Base-by-base conservation (phyloP, 1,140 invertebrate species). In the Phenacoccus solenopsis region DNA sequence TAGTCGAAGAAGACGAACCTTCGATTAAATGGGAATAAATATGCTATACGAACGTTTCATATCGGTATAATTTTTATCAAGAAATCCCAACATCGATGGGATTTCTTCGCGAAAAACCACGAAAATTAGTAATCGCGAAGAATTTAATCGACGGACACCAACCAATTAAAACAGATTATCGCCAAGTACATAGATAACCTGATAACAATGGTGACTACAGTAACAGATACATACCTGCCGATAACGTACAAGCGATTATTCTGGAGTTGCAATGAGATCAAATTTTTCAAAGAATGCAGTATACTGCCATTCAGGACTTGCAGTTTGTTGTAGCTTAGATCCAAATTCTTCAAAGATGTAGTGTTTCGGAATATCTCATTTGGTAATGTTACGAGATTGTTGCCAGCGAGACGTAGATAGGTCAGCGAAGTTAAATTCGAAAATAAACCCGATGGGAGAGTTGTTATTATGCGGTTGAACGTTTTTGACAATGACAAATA, bases 221-320 rank as follows among this genome's bases (percentile, higher is more conserved):
- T n/a, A n/a, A n/a, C n/a, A n/a, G n/a, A n/a, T n/a, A n/a, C 74
- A 86, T 49, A 49, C 38, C 38, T 49, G 38, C 16, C 5, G 20
- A 49, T 49, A 2, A 2, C 20, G 12, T 10, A 3, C 38, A 64
- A 27, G 9, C 3, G 22, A 64, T 64, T 64, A 3, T 20, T 2
- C 22, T 64, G 4, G 20, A 64, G 16, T 25, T 64, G 10, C 16
- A 64, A 64, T 64, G 4, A 13, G 5, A 3, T 64, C 21, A 64
- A 27, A 1, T 64, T 64, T 4, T 25, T 27, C 59, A 64, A 64
- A 5, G 22, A 9, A 1, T 3, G 2, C 20, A 64, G 25, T 24
- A 64, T 3, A 22, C 1, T 64, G 10, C 16, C 59, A 27, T 64
- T 20, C 3, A 64, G 25, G 1, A 3, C 2, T 27, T 27, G 10